A percentile compares a stretch with the other conserved stretches of the same genome.
Evolutionary conservation across 2,888 invertebrate species (phyloP).

Genomic region (Criorhina ranunculi): DNA sequence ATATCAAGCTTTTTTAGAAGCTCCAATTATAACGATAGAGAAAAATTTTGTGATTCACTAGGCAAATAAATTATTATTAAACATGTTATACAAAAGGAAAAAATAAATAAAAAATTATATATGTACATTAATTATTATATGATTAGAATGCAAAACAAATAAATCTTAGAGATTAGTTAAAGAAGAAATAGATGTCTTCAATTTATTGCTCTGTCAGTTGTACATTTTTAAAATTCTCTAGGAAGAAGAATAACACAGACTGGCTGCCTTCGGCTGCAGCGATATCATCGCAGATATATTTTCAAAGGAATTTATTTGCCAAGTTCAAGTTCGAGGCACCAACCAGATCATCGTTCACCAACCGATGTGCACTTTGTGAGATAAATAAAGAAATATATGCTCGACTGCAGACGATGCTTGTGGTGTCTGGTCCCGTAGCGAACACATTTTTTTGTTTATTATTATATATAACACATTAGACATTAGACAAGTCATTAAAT

Average conservation of each 20-base stretch:
- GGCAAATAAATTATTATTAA: constrained; percentile 68
- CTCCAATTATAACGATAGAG: constrained; percentile 60
- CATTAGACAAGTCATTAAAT: constrained; percentile 72
- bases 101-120: too few relatives aligned
- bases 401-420: constrained; percentile 49
- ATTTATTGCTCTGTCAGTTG: constrained; percentile 62
- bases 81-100: constrained; percentile 58
- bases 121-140: constrained; percentile 54
- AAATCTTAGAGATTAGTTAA: constrained; percentile 61
- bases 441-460: constrained; percentile 28
- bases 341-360: constrained; percentile 56
- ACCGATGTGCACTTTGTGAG: constrained; percentile 44
- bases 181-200: constrained; percentile 25
- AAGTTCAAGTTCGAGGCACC: constrained; percentile 83
- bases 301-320: constrained; percentile 70
- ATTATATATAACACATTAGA: constrained; percentile 49
- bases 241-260: constrained; percentile 22
- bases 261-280: constrained; percentile 38
- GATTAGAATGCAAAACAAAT: constrained; percentile 57
- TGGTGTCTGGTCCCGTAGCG: constrained; percentile 50
- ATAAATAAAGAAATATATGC: constrained; percentile 62
- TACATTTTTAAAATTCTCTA: constrained; percentile 50
- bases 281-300: constrained; percentile 24
- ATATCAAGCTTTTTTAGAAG: constrained; percentile 76
- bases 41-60: constrained; percentile 70